Evolutionary conservation across 64 coral and sea anemone genomes (phyloP), one percentile per base, ranked within the genome.

Genomic region (Hydrozoanthus tunicans): DNA sequence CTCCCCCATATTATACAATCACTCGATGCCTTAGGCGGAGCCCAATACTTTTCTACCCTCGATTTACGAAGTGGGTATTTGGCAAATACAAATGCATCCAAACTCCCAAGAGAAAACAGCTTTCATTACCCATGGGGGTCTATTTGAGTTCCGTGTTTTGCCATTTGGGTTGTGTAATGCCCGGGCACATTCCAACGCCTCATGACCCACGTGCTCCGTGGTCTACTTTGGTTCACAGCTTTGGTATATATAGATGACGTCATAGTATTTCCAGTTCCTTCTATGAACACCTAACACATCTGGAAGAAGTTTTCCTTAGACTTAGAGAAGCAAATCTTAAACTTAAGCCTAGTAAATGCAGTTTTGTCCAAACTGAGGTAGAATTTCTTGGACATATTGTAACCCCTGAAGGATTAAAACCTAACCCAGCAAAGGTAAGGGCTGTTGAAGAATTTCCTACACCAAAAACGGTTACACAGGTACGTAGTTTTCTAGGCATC

Each of bases 61-160:
- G 85, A 75, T 58, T 74, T 89, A 1, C 14, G 53, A 9, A 70
- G 62, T 59, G 85, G 85, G 6, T 89, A 20, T 74, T 73, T 89
- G 85, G 89, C 89, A 91, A 91, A 56, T 66, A 9, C 62, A 51
- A 3, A 43, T 80, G 51, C 66, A 54, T 7, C 20, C 79, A 51
- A 20, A 17, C 12, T 23, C 76, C 7, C 67, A 77, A 70, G 77
- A 79, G 3, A 91, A 91, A 57, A 80, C 89, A 56, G 89, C 89
- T 15, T 91, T 91, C 57, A 91, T 81, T 26, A 81, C 89, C 9
- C 85, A 89, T 15, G 57, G 51, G 13, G 91, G 91, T n/a, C 79
- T 85, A 13, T 92, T 78, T 56, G 55, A 83, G 61, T 85, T 70
- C 5, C 20, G 68, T 64, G 91, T 92, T 59, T 24, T 90, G 10